Evolutionary conservation across 2,113 vertebrate genomes (phyloP), one percentile per base, ranked within the genome.

Genomic region (Indicator indicator): DNA sequence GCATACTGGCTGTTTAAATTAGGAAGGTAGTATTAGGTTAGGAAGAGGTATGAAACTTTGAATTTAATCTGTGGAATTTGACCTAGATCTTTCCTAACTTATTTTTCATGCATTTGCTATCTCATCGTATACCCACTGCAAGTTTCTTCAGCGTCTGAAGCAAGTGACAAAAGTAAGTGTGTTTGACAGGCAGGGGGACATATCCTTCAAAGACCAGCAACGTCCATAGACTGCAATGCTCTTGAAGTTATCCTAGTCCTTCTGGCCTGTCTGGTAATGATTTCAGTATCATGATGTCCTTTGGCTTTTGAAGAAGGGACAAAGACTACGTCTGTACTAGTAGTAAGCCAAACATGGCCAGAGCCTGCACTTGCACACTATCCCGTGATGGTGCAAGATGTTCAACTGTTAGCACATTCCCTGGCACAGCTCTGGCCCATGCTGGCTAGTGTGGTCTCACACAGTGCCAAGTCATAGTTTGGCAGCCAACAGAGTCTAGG

Each of bases 1-100:
- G 14, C 0, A 0, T 89, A 68, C 6, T 2, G 1, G 7, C 32
- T 68, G 5, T 64, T 84, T 81, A n/a, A 38, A 40, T 32, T 15
- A 59, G 26, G 30, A 77, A 91, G 28, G 8, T 30, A 40, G 16
- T 60, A 30, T 33, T 54, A 77, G 20, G 10, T 64, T 78, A 74
- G 54, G 20, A 84, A 72, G 36, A 59, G 2, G 5, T 50, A 21
- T 28, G 27, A 81, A 83, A 70, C 14, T 69, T 85, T 27, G 21
- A 71, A 76, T 87, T 91, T 59, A n/a, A 78, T 63, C 52, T 12
- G 38, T 85, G 48, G 12, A 84, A 78, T 59, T 30, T 0, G 38
- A 38, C 44, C 18, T 59, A 74, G 20, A 38, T 71, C 8, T 59
- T 55, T 74, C 3, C 67, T 59, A 27, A 64, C 71, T 75, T 46